Conservation (phyloP, 2,888 invertebrate genomes). For the Serrognathus titanus region DNA sequence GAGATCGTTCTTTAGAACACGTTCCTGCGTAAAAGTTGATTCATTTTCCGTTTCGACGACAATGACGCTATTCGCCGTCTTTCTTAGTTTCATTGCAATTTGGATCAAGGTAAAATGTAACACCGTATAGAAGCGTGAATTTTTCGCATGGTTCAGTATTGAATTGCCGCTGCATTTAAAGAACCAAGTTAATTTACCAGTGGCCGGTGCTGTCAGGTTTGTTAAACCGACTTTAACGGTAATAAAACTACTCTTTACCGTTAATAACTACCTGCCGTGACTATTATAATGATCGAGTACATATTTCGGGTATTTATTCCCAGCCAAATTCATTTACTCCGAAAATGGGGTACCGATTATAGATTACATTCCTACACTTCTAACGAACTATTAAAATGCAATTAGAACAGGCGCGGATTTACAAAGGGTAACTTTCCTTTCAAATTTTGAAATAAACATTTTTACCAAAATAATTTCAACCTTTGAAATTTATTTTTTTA, state of each 20-base stretch:
- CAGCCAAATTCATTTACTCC: background rate
- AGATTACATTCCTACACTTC: too few species aligned
- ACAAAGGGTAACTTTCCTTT: background rate
- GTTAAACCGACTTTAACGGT: background rate
- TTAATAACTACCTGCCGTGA: background rate
- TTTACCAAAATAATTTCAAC: too few species aligned
- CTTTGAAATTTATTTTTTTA: too few species aligned
- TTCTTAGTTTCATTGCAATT: background rate
- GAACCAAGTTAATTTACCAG: background rate
- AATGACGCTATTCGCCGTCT: background rate
- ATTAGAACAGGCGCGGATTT: background rate
- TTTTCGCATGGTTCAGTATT: background rate
- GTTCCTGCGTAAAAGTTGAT: background rate
- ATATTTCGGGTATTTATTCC: background rate
- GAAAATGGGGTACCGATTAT: too few species aligned
- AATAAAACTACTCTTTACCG: background rate
- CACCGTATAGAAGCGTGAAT: background rate
- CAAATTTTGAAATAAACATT: too few species aligned
- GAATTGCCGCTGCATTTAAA: too few species aligned
- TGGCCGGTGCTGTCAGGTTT: background rate
- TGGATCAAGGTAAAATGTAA: background rate
- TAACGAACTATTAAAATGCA: too few species aligned
- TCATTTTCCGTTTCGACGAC: background rate
- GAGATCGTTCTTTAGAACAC: constrained; percentile 5
- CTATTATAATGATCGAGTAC: background rate